Conservation (phyloP, 2,888 invertebrate species). For the Agrochola lychnidis region DNA sequence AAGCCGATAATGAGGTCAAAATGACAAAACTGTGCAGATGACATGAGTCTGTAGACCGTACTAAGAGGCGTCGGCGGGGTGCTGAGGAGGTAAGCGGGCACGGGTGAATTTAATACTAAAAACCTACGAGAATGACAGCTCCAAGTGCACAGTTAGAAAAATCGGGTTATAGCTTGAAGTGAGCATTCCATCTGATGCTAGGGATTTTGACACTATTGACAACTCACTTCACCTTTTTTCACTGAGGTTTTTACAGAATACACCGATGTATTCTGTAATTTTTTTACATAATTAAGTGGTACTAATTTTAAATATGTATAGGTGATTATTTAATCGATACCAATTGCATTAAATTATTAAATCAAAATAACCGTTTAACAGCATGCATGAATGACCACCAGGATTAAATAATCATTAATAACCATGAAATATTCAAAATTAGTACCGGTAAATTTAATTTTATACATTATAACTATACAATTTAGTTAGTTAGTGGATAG, state of each 20-base stretch:
- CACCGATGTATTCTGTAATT: too few species aligned
- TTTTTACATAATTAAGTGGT: too few species aligned
- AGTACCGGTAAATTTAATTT: slow-evolving; percentile 10
- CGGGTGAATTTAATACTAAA: too few species aligned
- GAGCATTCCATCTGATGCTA: neutral
- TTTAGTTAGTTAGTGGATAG: neutral
- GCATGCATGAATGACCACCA: slow-evolving; percentile 13
- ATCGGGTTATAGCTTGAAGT: too few species aligned
- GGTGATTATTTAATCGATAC: neutral
- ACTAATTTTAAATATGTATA: neutral
- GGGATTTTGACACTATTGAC: neutral
- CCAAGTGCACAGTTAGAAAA: too few species aligned
- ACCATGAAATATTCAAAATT: slow-evolving; percentile 33
- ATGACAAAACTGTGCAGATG: too few species aligned
- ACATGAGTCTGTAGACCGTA: too few species aligned
- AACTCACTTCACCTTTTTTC: neutral
- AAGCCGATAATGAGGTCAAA: too few species aligned
- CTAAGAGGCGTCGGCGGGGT: too few species aligned
- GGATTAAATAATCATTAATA: slow-evolving; percentile 27
- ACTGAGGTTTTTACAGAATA: neutral
- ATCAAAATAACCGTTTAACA: slow-evolving; percentile 22
- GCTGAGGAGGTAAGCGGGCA: too few species aligned
- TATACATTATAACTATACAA: slow-evolving; percentile 1
- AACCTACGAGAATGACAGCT: too few species aligned
- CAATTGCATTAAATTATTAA: slow-evolving; percentile 23